These are phyloP conservation scores for Maniola jurtina DNA, from an alignment of 1,140 invertebrate species.

Conservation along the genomic window DNA sequence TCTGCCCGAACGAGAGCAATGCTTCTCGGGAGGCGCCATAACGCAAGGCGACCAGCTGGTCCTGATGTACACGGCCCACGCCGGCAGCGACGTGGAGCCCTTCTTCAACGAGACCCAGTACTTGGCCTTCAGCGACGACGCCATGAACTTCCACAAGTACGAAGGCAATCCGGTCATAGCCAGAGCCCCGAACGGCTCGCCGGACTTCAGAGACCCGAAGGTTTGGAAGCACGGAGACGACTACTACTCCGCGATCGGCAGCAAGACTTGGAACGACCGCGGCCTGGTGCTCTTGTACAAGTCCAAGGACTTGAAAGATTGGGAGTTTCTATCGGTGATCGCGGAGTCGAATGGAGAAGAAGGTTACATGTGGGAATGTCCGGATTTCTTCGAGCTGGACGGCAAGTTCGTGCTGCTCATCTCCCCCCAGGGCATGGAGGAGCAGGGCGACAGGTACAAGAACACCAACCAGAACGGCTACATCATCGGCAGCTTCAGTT, in stretches of 20 bases:
- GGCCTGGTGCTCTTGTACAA: conserved; percentile 67
- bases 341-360: conserved; percentile 58
- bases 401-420: conserved; percentile 67
- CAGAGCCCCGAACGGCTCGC: conserved; percentile 47
- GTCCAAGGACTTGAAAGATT: conserved; percentile 59
- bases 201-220: conserved; percentile 75
- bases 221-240: conserved; percentile 63
- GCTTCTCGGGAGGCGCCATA: conserved; percentile 70
- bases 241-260: conserved; percentile 69
- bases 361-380: conserved; percentile 74
- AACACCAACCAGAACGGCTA: conserved; percentile 70
- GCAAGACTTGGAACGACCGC: conserved; percentile 53
- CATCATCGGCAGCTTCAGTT: conserved; percentile 64
- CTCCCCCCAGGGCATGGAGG: conserved; percentile 66
- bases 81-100: conserved; percentile 38
- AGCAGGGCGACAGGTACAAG: conserved; percentile 67
- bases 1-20: conserved; percentile 64
- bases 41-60: conserved; percentile 48
- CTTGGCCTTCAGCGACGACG: conserved; percentile 63
- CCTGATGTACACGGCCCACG: conserved; percentile 67
- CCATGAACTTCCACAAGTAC: conserved; percentile 62
- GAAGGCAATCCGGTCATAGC: conserved; percentile 63
- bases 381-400: conserved; percentile 68
- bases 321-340: conserved; percentile 64
- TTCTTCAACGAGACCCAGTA: conserved; percentile 64